These are phyloP conservation scores for Seira musarum DNA, from an alignment of 2,888 invertebrate species.

Conservation along the genomic window DNA sequence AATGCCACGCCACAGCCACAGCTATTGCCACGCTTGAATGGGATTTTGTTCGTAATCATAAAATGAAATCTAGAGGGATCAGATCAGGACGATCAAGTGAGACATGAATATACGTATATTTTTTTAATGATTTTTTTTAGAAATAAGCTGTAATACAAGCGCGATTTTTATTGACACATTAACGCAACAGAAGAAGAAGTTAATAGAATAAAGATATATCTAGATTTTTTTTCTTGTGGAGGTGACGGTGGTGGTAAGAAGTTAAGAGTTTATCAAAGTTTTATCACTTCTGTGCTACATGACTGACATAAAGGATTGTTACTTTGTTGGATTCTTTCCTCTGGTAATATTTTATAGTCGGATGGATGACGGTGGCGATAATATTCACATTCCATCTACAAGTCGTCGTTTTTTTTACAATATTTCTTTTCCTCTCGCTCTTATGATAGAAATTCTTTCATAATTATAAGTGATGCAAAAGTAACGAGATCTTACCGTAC, in stretches of 20 bases:
- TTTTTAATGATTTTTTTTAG: no score
- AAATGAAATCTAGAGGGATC: no score
- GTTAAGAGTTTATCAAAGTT: slow-evolving; percentile 39
- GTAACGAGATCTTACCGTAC: slow-evolving; percentile 10
- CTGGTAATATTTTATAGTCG: slow-evolving; percentile 3
- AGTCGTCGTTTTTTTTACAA: not conserved
- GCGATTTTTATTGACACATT: not conserved
- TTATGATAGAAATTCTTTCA: slow-evolving; percentile 3
- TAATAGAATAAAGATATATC: not conserved
- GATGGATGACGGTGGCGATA: not conserved
- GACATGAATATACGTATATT: no score
- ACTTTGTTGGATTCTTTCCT: slow-evolving; percentile 4
- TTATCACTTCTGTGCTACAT: slow-evolving; percentile 44
- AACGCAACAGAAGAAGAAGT: not conserved
- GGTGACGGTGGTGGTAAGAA: slow-evolving; percentile 4
- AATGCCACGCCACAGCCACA: no score
- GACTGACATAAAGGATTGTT: slow-evolving; percentile 1
- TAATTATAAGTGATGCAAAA: slow-evolving; percentile 6
- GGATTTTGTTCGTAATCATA: no score
- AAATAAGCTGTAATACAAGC: not conserved
- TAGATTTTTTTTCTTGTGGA: not conserved
- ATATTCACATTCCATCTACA: slow-evolving; percentile 3
- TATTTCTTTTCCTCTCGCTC: not conserved
- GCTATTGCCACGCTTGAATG: no score
- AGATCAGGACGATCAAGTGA: no score